Conservation (phyloP, 2,888 invertebrate species). For the Ectropis crepuscularia region DNA sequence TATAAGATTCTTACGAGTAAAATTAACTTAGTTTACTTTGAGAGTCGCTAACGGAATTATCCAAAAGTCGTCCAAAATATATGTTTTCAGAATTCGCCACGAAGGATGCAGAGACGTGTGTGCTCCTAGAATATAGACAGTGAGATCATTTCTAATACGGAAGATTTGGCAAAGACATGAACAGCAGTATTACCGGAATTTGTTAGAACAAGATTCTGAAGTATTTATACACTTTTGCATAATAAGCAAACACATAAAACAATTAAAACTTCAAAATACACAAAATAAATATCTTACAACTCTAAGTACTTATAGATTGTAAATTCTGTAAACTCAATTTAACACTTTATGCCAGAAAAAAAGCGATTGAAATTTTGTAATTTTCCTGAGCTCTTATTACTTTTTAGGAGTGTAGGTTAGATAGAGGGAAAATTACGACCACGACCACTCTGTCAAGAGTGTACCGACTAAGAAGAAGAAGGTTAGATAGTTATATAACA, state of each 20-base stretch:
- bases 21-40: constrained; percentile 59
- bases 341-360: no score
- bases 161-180: constrained; percentile 59
- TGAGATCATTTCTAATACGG: constrained; percentile 51
- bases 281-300: no score
- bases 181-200: constrained; percentile 27
- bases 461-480: no score
- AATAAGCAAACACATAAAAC: background rate
- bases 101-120: constrained; percentile 55
- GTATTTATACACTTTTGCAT: background rate
- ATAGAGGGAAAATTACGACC: no score
- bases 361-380: no score
- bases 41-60: constrained; percentile 74
- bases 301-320: no score
- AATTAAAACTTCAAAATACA: no score
- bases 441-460: no score
- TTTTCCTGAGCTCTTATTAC: no score
- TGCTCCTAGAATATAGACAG: constrained; percentile 41
- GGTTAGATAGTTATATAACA: background rate
- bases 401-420: no score
- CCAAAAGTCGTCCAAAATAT: constrained; percentile 78
- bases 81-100: constrained; percentile 65
- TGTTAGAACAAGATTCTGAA: background rate
- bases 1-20: constrained; percentile 56
- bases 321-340: no score